Conservation (phyloP, 2,888 invertebrate genomes). For the Andricus quercusramuli region DNA sequence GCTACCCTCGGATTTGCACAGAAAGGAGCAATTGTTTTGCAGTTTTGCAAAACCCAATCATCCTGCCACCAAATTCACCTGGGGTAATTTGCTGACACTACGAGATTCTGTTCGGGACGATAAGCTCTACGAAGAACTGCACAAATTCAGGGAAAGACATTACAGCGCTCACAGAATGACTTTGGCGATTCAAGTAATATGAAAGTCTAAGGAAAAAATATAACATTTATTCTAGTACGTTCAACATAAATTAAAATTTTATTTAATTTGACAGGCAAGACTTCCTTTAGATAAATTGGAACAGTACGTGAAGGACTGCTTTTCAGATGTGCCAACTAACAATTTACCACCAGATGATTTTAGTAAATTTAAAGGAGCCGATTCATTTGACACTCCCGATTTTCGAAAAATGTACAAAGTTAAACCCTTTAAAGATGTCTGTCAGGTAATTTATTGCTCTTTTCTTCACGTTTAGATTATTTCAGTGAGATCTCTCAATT, state of each 20-base stretch:
- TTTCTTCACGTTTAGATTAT: not conserved
- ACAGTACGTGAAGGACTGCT: constrained; percentile 83
- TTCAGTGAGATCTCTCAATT: not conserved
- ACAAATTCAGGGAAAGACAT: constrained; percentile 87
- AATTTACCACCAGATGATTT: constrained; percentile 84
- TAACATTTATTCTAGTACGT: constrained; percentile 7
- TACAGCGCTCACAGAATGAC: constrained; percentile 95
- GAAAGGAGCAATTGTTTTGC: constrained; percentile 88
- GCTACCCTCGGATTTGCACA: constrained; percentile 85
- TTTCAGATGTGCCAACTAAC: constrained; percentile 86
- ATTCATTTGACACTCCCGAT: constrained; percentile 82
- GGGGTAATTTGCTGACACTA: constrained; percentile 90
- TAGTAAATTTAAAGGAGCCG: constrained; percentile 78
- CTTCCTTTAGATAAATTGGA: constrained; percentile 84
- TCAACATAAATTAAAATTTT: not conserved
- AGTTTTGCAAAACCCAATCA: constrained; percentile 85
- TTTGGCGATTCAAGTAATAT: constrained; percentile 87
- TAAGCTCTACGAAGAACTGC: constrained; percentile 84
- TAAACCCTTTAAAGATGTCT: constrained; percentile 87
- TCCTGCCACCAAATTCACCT: constrained; percentile 89
- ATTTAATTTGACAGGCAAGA: constrained; percentile 78
- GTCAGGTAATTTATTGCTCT: constrained; percentile 80
- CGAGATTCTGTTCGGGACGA: constrained; percentile 85
- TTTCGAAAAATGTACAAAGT: constrained; percentile 87
- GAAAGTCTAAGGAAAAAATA: constrained; percentile 15